Conservation (phyloP, 2,888 invertebrate species). For the Rotaria socialis region DNA sequence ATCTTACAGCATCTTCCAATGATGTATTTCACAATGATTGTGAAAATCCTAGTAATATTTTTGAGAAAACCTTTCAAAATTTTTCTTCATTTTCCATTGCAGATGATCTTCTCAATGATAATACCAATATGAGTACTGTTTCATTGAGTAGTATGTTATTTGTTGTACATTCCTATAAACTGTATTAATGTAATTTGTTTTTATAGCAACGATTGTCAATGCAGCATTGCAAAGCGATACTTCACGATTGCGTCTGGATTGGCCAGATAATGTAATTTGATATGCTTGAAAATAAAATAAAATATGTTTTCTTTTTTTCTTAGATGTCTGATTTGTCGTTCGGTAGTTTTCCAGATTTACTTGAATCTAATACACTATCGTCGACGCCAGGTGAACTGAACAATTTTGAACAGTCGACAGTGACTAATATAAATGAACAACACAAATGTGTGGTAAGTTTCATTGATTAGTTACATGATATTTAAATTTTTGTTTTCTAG, state of each 20-base stretch:
- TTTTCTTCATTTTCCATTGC: no score
- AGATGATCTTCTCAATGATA: conserved; percentile 30
- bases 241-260: conserved; percentile 28
- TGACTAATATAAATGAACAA: neutral
- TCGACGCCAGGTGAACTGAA: neutral
- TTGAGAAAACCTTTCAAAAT: no score
- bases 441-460: neutral
- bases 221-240: conserved; percentile 21
- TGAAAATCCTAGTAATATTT: conserved; percentile 26
- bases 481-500: neutral
- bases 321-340: conserved; percentile 36
- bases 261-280: neutral
- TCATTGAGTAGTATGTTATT: conserved; percentile 2
- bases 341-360: conserved; percentile 31
- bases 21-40: neutral
- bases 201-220: conserved; percentile 11
- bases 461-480: neutral
- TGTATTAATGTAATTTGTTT: neutral
- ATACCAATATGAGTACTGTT: conserved; percentile 25
- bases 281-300: neutral
- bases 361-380: neutral
- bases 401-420: neutral
- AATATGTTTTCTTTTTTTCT: neutral
- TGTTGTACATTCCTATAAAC: neutral
- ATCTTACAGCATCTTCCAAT: neutral